Percentiles rank a stretch among this genome's conserved stretches.
These are phyloP conservation scores for Bursaphelenchus mucronatus DNA, from an alignment of 1,140 invertebrate genomes.

Conservation along the genomic window DNA sequence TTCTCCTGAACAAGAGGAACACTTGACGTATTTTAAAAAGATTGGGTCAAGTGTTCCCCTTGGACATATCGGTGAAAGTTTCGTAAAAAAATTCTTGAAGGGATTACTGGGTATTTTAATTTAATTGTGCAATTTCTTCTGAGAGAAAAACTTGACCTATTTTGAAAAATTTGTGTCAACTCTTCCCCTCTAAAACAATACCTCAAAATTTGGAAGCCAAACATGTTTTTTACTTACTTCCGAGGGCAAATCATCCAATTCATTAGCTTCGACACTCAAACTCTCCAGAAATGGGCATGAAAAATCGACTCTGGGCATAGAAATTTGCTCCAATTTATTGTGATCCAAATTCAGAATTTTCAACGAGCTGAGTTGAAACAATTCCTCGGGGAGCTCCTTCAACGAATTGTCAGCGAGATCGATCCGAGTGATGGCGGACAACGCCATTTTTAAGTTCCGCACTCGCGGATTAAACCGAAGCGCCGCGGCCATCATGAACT, in stretches of 20 bases:
- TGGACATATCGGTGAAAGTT: no score
- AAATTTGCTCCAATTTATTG: slow-evolving; percentile 11
- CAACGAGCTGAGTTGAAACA: slow-evolving; percentile 78
- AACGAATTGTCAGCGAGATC: slow-evolving; percentile 88
- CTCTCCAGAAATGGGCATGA: slow-evolving; percentile 34
- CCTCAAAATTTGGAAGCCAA: neutral
- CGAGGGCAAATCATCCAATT: slow-evolving; percentile 23
- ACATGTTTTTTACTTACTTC: neutral
- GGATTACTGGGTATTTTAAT: no score
- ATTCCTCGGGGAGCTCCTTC: slow-evolving; percentile 71
- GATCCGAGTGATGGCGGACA: slow-evolving; percentile 84
- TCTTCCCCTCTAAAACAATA: neutral
- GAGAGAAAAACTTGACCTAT: no score
- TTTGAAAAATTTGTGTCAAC: no score
- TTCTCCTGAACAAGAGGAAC: no score
- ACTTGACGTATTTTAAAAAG: no score
- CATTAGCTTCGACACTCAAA: slow-evolving; percentile 31
- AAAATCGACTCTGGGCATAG: slow-evolving; percentile 14
- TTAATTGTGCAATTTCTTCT: no score
- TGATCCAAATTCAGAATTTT: slow-evolving; percentile 47
- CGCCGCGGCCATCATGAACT: slow-evolving; percentile 79
- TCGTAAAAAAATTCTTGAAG: no score
- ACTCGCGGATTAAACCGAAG: slow-evolving; percentile 78
- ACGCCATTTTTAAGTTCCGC: slow-evolving; percentile 64
- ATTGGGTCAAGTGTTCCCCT: no score